These are phyloP conservation scores for Netelia fuscicornis DNA, from an alignment of 2,888 invertebrate species.

Conservation along the genomic window DNA sequence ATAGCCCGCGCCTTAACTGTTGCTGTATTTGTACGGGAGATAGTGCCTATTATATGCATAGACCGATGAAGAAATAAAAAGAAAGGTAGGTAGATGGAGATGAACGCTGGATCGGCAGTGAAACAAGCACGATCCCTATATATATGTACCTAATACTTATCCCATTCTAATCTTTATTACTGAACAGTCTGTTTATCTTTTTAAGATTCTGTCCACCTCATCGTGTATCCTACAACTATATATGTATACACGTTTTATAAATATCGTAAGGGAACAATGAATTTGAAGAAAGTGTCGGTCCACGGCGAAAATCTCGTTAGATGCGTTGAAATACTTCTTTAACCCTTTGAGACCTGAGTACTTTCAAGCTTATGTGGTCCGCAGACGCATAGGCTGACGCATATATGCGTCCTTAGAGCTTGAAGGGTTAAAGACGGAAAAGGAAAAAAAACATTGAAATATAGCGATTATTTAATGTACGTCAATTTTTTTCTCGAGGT, in stretches of 20 bases:
- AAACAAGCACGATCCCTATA: conserved; percentile 45
- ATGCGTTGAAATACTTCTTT: no score
- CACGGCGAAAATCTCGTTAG: not conserved
- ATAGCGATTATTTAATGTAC: not conserved
- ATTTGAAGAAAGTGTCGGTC: not conserved
- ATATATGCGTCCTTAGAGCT: no score
- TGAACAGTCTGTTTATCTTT: conserved; percentile 54
- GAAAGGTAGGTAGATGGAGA: conserved; percentile 41
- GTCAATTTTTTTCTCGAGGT: not conserved
- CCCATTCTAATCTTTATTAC: conserved; percentile 60
- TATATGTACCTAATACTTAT: conserved; percentile 45
- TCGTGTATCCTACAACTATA: conserved; percentile 34
- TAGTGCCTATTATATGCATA: conserved; percentile 39
- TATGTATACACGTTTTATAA: not conserved
- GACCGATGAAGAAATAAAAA: conserved; percentile 54
- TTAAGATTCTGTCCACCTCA: conserved; percentile 49
- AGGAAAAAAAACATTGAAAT: no score
- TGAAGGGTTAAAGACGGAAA: no score
- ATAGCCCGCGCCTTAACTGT: conserved; percentile 54
- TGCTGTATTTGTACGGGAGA: conserved; percentile 41
- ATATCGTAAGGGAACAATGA: not conserved
- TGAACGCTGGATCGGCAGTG: conserved; percentile 55
- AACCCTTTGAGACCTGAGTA: no score
- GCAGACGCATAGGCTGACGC: no score
- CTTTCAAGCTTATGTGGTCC: no score